Evolutionary conservation across 2,797 vertebrate genomes (phyloP).

Genomic region (Hozukius guyotensis): DNA sequence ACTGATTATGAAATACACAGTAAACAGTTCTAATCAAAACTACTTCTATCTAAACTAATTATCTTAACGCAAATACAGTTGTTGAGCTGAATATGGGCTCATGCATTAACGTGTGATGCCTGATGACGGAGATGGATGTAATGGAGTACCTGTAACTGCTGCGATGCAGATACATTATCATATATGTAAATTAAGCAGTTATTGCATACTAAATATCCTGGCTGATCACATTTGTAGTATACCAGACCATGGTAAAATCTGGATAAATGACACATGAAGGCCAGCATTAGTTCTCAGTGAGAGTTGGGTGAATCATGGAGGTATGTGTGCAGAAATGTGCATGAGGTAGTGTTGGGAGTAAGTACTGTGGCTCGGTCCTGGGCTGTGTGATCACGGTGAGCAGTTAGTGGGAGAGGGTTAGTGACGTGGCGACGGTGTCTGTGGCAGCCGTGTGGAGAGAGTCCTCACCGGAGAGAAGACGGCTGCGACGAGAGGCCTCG

Average conservation of each 20-base stretch:
- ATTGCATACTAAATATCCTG: not conserved
- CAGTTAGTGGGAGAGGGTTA: not conserved
- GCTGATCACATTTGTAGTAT: not conserved
- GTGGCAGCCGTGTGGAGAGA: not conserved
- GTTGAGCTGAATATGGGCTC: not conserved
- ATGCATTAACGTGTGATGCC: not conserved
- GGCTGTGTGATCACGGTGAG: not conserved
- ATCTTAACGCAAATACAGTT: not conserved
- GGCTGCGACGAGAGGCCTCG: conserved; percentile 93
- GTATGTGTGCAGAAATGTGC: not conserved
- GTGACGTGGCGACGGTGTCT: not conserved
- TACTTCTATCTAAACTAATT: not conserved
- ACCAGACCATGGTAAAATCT: not conserved
- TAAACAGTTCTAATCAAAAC: not conserved
- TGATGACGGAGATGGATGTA: not conserved
- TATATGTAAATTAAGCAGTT: no score
- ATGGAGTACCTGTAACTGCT: not conserved
- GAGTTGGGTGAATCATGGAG: not conserved
- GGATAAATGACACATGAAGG: not conserved
- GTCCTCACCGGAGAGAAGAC: conserved; percentile 93
- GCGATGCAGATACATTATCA: no score
- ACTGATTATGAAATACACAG: not conserved
- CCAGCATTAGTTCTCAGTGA: not conserved
- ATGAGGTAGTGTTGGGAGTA: not conserved
- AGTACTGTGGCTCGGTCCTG: not conserved